Conservation (phyloP, 1,140 invertebrate species). For the Cepaea nemoralis region DNA sequence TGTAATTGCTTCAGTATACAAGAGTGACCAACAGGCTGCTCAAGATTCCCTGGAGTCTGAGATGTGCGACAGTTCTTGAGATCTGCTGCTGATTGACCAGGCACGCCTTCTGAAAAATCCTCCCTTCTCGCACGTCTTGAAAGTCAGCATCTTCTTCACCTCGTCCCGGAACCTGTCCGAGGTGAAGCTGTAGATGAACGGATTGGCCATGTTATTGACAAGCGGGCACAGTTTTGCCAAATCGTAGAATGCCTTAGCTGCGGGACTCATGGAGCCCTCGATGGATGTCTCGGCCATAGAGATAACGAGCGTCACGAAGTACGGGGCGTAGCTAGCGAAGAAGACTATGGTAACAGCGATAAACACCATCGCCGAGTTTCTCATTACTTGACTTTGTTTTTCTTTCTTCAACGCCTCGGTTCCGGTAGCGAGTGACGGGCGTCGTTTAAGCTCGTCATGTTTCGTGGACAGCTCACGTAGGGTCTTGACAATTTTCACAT, state of each 20-base stretch:
- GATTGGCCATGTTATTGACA: slow-evolving; percentile 48
- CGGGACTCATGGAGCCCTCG: slow-evolving; percentile 27
- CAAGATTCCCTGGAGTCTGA: not conserved
- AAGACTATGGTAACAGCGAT: slow-evolving; percentile 49
- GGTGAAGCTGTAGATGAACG: slow-evolving; percentile 51
- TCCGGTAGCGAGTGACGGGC: slow-evolving; percentile 30
- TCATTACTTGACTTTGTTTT: slow-evolving; percentile 33
- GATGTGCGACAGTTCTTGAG: not conserved
- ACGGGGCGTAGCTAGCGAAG: slow-evolving; percentile 47
- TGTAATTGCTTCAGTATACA: too few species aligned
- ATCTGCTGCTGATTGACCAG: slow-evolving; percentile 11
- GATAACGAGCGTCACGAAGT: slow-evolving; percentile 40
- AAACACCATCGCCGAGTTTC: slow-evolving; percentile 36
- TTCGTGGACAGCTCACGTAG: slow-evolving; percentile 35
- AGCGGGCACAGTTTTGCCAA: slow-evolving; percentile 44
- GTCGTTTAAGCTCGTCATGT: slow-evolving; percentile 29
- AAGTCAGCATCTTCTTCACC: slow-evolving; percentile 39
- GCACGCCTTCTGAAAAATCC: slow-evolving; percentile 21
- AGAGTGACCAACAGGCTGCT: too few species aligned
- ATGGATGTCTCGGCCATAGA: slow-evolving; percentile 7
- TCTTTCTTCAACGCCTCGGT: slow-evolving; percentile 5
- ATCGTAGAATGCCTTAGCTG: slow-evolving; percentile 45
- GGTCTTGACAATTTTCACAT: slow-evolving; percentile 26
- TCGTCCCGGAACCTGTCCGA: slow-evolving; percentile 43
- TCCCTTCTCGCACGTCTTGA: slow-evolving; percentile 25